phyloP scores from a whole-genome alignment of 2,888 invertebrate species.

The Parnassius orleans region DNA sequence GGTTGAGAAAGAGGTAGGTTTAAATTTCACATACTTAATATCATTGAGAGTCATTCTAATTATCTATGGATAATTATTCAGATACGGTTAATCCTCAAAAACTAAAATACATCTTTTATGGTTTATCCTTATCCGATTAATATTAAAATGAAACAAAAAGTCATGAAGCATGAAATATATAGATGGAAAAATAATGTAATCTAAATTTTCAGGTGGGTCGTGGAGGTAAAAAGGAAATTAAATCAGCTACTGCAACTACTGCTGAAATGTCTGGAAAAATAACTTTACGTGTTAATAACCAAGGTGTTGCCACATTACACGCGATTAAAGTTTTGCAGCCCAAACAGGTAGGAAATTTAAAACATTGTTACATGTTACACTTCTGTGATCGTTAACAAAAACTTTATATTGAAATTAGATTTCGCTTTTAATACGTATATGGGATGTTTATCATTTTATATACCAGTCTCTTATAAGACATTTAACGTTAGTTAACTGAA shows the following conservation, averaged over 20 bases:
- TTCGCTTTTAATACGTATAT: too few relatives aligned
- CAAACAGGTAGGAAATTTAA: conserved; percentile 84
- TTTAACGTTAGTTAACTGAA: too few relatives aligned
- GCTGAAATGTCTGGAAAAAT: conserved; percentile 92
- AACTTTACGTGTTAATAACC: conserved; percentile 87
- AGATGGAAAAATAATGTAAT: conserved; percentile 17
- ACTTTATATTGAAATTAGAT: too few relatives aligned
- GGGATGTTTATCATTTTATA: too few relatives aligned
- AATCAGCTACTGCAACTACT: conserved; percentile 93
- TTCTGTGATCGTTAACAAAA: neutral
- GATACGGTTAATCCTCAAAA: too few relatives aligned
- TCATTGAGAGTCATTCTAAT: too few relatives aligned
- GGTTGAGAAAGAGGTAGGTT: conserved; percentile 86
- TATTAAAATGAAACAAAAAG: neutral
- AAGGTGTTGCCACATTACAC: conserved; percentile 90
- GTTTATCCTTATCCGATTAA: neutral
- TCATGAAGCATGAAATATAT: neutral
- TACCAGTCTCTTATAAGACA: too few relatives aligned
- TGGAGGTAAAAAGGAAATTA: conserved; percentile 89
- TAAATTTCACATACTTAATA: neutral
- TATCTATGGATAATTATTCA: too few relatives aligned
- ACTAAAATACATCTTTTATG: neutral
- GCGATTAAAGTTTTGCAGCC: conserved; percentile 93
- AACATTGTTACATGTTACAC: neutral
- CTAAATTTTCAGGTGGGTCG: conserved; percentile 83